Percentiles rank a stretch among this genome's conserved stretches.
phyloP scores from a whole-genome alignment of 2,888 invertebrate species.

The Cenopis cana region DNA sequence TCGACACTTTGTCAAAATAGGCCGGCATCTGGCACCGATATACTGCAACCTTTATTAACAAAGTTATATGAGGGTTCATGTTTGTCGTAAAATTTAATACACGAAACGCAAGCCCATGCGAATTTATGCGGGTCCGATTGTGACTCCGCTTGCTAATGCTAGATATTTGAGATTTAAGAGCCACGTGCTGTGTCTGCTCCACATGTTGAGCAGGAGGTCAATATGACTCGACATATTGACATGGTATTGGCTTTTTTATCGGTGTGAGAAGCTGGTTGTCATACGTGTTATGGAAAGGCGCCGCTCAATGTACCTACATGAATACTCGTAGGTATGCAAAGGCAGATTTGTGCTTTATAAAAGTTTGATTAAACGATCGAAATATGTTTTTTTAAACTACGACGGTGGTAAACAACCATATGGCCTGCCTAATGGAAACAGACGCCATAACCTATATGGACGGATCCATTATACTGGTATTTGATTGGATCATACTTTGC shows the following conservation, averaged over 20 bases:
- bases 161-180: conserved; percentile 55
- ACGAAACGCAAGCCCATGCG: conserved; percentile 64
- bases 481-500: too few species aligned
- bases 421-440: too few species aligned
- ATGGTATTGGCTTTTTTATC: neutral
- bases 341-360: too few species aligned
- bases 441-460: too few species aligned
- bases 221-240: neutral
- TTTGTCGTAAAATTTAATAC: conserved; percentile 82
- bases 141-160: conserved; percentile 58
- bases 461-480: too few species aligned
- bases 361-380: too few species aligned
- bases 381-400: too few species aligned
- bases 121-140: conserved; percentile 68
- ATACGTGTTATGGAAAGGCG: too few species aligned
- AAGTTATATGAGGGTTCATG: conserved; percentile 78
- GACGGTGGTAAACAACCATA: too few species aligned
- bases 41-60: conserved; percentile 80
- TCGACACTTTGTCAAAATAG: conserved; percentile 57
- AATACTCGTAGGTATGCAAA: too few species aligned
- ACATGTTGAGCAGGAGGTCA: neutral
- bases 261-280: too few species aligned
- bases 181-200: conserved; percentile 20
- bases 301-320: too few species aligned
- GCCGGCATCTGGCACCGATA: conserved; percentile 67